Evolutionary conservation across 2,888 invertebrate genomes (phyloP), one percentile per base, ranked within the genome.

Genomic region (Drosophila nigricruria): DNA sequence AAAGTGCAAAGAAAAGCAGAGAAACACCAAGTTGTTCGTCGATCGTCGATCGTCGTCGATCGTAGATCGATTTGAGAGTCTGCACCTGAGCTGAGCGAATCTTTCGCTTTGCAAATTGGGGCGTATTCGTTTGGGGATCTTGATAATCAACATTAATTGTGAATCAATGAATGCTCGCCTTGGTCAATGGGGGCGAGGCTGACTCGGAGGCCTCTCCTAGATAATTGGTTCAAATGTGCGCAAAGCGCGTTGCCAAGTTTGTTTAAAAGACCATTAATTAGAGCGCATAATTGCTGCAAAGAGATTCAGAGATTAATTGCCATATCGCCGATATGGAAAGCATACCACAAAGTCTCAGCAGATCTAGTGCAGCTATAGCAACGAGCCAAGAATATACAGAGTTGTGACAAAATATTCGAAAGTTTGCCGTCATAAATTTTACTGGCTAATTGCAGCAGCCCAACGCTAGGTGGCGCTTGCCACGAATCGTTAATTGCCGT

Each of bases 91-190:
- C 82, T 82, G 81, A 64, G 77, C 77, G 63, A 62, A 82, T 88
- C 81, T 85, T 77, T 81, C 61, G 72, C 76, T 75, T 71, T 83
- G 36, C 77, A 90, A 90, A 87, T 87, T 82, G 87, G 89, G 91
- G 91, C 91, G 91, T 89, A 77, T 71, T 73, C 61, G 58, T 53
- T 71, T 74, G 64, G 45, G 50, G 73, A 87, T 83, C 88, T 84
- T 67, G 85, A 83, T 84, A 87, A 84, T 87, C 88, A 87, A 88
- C 81, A 81, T 86, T 86, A 86, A 89, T 86, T 80, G 78, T 85
- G 88, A 89, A 89, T 90, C 86, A 89, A 89, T 89, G 88, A 88
- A 84, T 88, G 88, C 76, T 89, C 81, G 88, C 88, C 76, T 65
- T 45, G 80, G 61, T 45, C 64, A 70, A 79, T 60, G 70, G 58